Evolutionary conservation across 2,797 vertebrate genomes (phyloP).

Genomic region (Cynopterus sphinx): DNA sequence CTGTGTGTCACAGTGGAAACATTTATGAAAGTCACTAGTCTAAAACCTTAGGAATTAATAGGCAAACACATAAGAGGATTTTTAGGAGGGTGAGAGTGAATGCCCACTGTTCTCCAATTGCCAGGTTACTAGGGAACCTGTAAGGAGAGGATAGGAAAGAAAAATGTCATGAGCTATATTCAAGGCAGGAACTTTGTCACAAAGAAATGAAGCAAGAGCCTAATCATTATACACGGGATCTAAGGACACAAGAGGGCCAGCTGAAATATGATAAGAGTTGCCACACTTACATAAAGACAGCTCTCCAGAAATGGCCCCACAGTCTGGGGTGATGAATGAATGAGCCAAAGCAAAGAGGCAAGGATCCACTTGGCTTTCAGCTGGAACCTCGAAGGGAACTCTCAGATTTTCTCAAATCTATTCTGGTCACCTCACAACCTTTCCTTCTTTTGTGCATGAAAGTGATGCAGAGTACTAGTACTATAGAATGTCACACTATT

Average conservation of each 20-base stretch:
- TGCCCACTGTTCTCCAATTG: not conserved
- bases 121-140: not conserved
- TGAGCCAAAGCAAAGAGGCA: not conserved
- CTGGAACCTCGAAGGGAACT: not conserved
- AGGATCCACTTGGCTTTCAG: not conserved
- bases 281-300: not conserved
- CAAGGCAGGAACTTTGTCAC: not conserved
- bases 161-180: not conserved
- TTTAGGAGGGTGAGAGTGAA: not conserved
- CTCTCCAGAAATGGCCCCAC: not conserved
- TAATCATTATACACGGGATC: not conserved
- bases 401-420: not conserved
- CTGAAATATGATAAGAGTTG: not conserved
- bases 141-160: not conserved
- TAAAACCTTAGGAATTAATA: not conserved
- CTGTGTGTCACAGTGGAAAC: not conserved
- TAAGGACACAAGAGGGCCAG: not conserved
- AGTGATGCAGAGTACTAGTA: not conserved
- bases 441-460: not conserved
- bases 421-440: not conserved
- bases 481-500: not conserved
- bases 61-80: not conserved
- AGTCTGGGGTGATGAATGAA: not conserved
- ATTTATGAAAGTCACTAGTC: not conserved
- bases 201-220: conserved; percentile 2